Conservation (phyloP, 2,113 vertebrate species). For the Macroglossus sobrinus region DNA sequence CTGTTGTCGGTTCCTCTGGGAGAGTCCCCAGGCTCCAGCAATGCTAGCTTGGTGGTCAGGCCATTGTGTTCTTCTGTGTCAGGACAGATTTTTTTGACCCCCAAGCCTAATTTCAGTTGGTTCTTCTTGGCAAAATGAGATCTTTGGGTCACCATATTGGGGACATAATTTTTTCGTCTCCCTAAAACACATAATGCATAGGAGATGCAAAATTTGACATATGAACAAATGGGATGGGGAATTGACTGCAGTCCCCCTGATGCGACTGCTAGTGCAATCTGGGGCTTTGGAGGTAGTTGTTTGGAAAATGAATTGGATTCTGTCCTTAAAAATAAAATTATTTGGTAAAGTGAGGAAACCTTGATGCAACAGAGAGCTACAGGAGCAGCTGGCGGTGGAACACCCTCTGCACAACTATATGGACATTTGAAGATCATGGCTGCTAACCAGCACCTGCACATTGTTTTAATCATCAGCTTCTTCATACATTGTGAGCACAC, state of each 20-base stretch:
- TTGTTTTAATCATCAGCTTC: not conserved
- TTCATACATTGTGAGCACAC: not conserved
- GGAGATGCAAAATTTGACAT: not conserved
- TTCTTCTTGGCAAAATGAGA: fast-evolving
- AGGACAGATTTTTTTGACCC: not conserved
- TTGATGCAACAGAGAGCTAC: not conserved
- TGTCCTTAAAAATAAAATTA: slow-evolving; percentile 24
- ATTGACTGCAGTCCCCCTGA: not conserved
- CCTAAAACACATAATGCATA: not conserved
- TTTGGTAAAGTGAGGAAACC: not conserved
- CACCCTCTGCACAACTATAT: not conserved
- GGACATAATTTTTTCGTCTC: not conserved
- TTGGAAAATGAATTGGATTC: slow-evolving; percentile 6
- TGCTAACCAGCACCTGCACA: not conserved
- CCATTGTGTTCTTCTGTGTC: not conserved
- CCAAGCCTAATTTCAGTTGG: not conserved
- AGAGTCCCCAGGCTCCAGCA: not conserved
- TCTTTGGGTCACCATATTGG: not conserved
- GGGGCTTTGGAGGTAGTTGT: not conserved
- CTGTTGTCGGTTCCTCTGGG: fast-evolving
- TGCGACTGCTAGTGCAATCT: not conserved
- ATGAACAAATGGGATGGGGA: not conserved
- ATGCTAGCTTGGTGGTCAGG: not conserved
- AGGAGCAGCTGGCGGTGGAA: not conserved
- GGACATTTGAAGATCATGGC: not conserved